Conservation (phyloP, 2,797 vertebrate species). For the Philypnodon macrostomus region DNA sequence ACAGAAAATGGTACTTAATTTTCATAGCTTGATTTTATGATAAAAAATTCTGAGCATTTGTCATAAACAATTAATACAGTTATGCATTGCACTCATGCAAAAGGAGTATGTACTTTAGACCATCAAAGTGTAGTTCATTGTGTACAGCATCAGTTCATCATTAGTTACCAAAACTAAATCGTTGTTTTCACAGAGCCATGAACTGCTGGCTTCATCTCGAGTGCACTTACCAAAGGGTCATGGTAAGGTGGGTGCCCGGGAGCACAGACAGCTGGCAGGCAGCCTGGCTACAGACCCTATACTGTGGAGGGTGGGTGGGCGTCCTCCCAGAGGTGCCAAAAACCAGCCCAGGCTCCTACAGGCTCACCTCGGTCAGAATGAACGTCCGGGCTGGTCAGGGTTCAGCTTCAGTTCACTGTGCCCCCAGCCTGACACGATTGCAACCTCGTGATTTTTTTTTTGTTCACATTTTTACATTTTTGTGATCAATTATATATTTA, state of each 20-base stretch:
- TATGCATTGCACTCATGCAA: too few relatives aligned
- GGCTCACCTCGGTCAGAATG: slow-evolving; percentile 55
- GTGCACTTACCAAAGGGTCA: slow-evolving; percentile 36
- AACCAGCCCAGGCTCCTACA: slow-evolving; percentile 62
- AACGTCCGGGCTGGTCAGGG: slow-evolving; percentile 40
- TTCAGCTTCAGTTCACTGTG: slow-evolving; percentile 59
- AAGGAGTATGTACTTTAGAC: too few relatives aligned
- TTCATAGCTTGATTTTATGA: too few relatives aligned
- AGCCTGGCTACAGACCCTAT: slow-evolving; percentile 56
- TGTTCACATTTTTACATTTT: background rate
- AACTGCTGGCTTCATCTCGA: slow-evolving; percentile 3
- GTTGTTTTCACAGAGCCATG: background rate
- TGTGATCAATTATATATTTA: too few relatives aligned
- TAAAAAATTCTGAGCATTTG: too few relatives aligned
- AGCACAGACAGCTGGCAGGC: slow-evolving; percentile 72
- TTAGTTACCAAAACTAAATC: too few relatives aligned
- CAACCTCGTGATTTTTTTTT: background rate
- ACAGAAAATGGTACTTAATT: too few relatives aligned
- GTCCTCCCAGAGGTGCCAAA: slow-evolving; percentile 73
- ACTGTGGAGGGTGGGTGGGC: slow-evolving; percentile 67
- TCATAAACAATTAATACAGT: too few relatives aligned
- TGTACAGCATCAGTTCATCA: too few relatives aligned
- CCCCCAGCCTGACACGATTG: slow-evolving; percentile 37
- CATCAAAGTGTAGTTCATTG: too few relatives aligned
- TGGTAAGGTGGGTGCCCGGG: slow-evolving; percentile 34